Conservation (phyloP, 2,797 vertebrate genomes). For the Sus cebifrons region DNA sequence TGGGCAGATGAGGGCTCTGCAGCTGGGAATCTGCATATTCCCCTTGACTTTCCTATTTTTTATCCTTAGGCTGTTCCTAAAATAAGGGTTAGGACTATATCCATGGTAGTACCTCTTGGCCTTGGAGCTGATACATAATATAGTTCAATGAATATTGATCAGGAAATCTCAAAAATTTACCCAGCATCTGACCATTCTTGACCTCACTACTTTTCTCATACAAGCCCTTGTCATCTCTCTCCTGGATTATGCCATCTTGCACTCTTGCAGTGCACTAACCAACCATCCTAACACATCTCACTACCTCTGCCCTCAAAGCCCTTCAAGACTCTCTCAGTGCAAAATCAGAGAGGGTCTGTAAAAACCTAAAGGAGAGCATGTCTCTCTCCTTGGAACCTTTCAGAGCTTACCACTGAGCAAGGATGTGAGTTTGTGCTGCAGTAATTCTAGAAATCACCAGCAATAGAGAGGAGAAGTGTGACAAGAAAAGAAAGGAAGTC, state of each 20-base stretch:
- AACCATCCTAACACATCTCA: not conserved
- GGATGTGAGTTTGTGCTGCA: not conserved
- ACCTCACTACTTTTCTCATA: not conserved
- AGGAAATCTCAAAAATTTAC: not conserved
- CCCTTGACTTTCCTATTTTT: not conserved
- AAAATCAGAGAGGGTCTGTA: not conserved
- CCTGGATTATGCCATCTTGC: not conserved
- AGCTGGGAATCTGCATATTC: not conserved
- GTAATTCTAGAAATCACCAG: not conserved
- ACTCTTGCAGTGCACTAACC: no score
- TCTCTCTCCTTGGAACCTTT: not conserved
- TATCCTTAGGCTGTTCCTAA: not conserved
- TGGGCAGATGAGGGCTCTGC: not conserved
- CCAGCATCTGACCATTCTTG: not conserved
- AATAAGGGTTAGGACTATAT: not conserved
- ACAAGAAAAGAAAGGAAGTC: not conserved
- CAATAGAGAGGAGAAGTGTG: not conserved
- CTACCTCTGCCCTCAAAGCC: not conserved
- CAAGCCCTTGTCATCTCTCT: not conserved
- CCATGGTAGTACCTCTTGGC: not conserved
- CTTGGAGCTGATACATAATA: not conserved
- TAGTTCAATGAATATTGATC: not conserved
- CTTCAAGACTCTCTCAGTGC: not conserved
- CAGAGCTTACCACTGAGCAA: not conserved
- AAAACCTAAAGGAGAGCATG: not conserved